Conservation (phyloP, 2,113 vertebrate genomes). For the Upupa epops region DNA sequence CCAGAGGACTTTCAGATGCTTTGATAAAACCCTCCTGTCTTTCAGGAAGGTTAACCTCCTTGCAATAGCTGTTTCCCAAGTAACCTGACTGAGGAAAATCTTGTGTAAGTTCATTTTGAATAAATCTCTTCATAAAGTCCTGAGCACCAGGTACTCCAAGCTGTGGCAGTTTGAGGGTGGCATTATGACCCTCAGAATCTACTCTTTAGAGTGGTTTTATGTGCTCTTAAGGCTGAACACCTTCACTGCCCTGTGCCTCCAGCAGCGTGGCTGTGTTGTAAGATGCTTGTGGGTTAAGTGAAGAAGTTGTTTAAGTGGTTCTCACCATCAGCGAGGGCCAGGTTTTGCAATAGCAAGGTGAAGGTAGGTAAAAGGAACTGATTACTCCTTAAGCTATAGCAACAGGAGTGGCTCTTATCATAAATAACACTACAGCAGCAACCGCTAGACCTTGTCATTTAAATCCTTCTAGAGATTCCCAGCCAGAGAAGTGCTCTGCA, state of each 20-base stretch:
- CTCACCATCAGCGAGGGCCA: not conserved
- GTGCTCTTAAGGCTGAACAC: rapidly evolving
- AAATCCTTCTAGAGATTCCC: not conserved
- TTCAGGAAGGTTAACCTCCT: not conserved
- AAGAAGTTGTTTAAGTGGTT: not conserved
- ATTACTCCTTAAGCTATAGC: not conserved
- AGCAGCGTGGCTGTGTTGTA: not conserved
- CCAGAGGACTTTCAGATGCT: not conserved
- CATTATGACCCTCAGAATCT: not conserved
- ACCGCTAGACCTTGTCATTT: not conserved
- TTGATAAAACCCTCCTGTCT: not conserved
- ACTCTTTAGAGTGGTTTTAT: not conserved
- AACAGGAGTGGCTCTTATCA: not conserved
- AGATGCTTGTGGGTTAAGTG: rapidly evolving
- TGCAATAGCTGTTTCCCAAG: not conserved
- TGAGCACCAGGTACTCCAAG: not conserved
- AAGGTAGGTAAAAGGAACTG: not conserved
- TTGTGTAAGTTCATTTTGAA: rapidly evolving
- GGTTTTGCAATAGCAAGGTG: not conserved
- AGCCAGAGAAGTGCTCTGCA: not conserved
- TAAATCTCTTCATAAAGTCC: not conserved
- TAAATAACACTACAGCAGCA: not conserved
- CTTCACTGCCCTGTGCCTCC: not conserved
- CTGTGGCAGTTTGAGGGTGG: not conserved
- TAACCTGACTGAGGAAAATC: not conserved